A percentile compares a stretch with the other conserved stretches of the same genome.
phyloP scores from a whole-genome alignment of 2,113 vertebrate genomes.

The Mesembrinibis cayennensis region DNA sequence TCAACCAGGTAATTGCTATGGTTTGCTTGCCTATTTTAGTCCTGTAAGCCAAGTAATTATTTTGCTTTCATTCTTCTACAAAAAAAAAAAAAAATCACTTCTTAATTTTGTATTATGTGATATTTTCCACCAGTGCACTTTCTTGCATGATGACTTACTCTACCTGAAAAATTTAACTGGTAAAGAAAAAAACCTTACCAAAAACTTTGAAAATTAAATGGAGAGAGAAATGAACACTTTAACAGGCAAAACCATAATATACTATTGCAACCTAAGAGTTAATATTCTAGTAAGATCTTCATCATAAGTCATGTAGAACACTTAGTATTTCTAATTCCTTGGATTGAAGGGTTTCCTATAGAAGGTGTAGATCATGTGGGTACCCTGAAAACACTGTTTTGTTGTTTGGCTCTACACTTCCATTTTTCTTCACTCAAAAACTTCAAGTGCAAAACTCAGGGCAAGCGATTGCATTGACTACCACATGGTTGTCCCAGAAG shows the following conservation, averaged over 20 bases:
- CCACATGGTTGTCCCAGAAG: conserved; percentile 32
- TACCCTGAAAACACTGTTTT: background rate
- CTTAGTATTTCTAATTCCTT: background rate
- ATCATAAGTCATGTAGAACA: background rate
- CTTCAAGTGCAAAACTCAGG: background rate
- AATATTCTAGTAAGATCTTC: background rate
- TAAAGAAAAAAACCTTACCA: background rate
- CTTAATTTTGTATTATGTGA: background rate
- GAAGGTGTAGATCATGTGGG: background rate
- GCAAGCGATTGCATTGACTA: background rate
- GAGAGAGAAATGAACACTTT: background rate
- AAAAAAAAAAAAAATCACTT: background rate
- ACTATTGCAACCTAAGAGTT: background rate
- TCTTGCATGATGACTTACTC: background rate
- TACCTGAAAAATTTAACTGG: background rate
- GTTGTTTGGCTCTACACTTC: background rate
- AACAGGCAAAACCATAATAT: background rate
- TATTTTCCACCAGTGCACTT: background rate
- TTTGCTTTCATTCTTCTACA: background rate
- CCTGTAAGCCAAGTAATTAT: background rate
- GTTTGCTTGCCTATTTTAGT: background rate
- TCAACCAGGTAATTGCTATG: background rate
- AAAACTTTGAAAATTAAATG: background rate
- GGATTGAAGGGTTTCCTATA: background rate
- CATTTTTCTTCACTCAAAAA: background rate